Conservation (phyloP, 2,797 vertebrate species). For the Mormyrops boulengeri region DNA sequence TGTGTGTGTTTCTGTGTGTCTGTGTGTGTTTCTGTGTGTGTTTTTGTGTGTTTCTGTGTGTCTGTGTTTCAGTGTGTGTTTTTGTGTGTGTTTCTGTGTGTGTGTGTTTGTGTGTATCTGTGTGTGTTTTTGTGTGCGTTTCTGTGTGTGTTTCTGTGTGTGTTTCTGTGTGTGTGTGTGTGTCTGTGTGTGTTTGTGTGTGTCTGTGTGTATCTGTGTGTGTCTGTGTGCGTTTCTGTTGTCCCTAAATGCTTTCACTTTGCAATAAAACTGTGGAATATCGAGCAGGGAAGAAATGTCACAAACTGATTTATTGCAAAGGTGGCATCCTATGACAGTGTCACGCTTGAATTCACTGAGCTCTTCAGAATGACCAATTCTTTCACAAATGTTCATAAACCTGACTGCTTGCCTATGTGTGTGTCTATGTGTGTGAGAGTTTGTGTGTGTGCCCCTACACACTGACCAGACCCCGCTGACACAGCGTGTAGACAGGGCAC, state of each 20-base stretch:
- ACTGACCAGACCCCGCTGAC: slow-evolving; percentile 97
- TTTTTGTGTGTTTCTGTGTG: no score
- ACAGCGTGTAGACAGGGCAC: slow-evolving; percentile 89
- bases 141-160: no score
- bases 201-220: not conserved
- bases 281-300: not conserved
- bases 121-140: no score
- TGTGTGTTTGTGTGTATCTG: no score
- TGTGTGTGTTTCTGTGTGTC: no score
- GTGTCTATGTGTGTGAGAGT: not conserved
- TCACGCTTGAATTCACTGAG: not conserved
- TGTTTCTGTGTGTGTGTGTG: no score
- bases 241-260: not conserved
- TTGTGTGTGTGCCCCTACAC: not conserved
- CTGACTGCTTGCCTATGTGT: no score
- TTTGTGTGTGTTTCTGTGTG: no score
- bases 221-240: not conserved
- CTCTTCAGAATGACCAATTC: not conserved
- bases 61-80: no score
- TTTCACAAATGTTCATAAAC: no score
- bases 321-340: not conserved
- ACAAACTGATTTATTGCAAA: not conserved
- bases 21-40: no score
- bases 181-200: not conserved
- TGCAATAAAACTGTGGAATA: not conserved